Base-by-base conservation (phyloP, 2,797 vertebrate genomes). In the Oophaga sylvatica region DNA sequence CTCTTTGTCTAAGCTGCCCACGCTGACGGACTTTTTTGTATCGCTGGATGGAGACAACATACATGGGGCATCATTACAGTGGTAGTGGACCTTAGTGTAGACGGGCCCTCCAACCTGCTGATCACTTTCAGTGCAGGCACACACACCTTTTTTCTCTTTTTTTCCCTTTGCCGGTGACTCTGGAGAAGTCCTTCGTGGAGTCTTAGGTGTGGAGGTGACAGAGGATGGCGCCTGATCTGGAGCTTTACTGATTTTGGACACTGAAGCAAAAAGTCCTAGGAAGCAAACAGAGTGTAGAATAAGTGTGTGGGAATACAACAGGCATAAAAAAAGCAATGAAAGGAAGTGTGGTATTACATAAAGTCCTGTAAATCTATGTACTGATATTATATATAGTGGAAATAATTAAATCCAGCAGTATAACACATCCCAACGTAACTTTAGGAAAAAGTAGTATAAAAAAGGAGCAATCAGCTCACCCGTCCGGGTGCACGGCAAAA, bases 161-260 rank as follows among this genome's bases (percentile, higher is more conserved):
- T 90, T 96, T 97, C 90, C 93, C 96, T 91, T 96, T 97, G 12
- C 96, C 95, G 0, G 96, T 95, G 76, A 97, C 95, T 7, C 97
- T 96, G 26, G 97, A 96, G 71, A 97, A 96, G 89, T 97, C 96
- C 94, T 94, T 85, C 96, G 96, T 5, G 97, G 97, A 0, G 96
- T 97, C 73, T 95, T 92, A 7, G 97, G 97, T 5, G 97, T 97
- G 85, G 97, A 97, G 35, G 96, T 97, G 85, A 97, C 96, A 0
- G 97, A 97, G 0, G 96, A 96, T 0, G 95, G 94, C 0, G 94
- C 92, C 89, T 94, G 96, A 0, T 96, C 97, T 35, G 93, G 91
- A 0, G 90, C 93, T 90, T 97, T 98, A 91, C 94, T 95, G 87
- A 98, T 96, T 94, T 97, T 98, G 77, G 97, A 98, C 87, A 97